Evolutionary conservation across 1,140 invertebrate species (phyloP).

Genomic region (Drosophila bifasciata): DNA sequence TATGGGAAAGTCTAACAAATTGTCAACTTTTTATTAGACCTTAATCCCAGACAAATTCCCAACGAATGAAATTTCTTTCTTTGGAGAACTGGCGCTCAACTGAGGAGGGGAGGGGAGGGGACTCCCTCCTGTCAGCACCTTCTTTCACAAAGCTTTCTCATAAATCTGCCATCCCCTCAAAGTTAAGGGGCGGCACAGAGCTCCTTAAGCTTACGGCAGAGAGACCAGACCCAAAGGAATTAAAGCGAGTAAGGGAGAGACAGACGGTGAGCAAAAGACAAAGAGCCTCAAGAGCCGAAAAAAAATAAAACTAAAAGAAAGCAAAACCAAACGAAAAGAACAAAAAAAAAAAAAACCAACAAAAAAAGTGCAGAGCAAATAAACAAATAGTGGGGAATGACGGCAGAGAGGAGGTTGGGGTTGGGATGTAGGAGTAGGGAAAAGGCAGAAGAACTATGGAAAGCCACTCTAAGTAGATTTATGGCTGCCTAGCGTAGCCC

Average conservation of each 20-base stretch:
- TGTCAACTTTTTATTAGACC: conserved; percentile 37
- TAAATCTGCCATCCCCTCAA: conserved; percentile 6
- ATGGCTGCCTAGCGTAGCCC: conserved; percentile 61
- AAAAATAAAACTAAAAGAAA: conserved; percentile 34
- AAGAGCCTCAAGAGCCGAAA: conserved; percentile 47
- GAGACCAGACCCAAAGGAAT: conserved; percentile 17
- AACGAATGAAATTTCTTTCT: not conserved
- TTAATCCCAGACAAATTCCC: conserved; percentile 28
- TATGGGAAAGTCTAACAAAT: conserved; percentile 12
- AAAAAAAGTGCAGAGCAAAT: conserved; percentile 50
- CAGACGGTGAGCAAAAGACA: conserved; percentile 42
- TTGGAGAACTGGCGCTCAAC: conserved; percentile 8
- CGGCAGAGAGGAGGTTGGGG: not conserved
- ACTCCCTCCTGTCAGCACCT: too few species aligned
- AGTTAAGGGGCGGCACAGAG: conserved; percentile 10
- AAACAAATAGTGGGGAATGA: conserved; percentile 47
- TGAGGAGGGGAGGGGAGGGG: not conserved
- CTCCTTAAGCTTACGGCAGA: conserved; percentile 31
- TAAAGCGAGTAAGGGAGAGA: conserved; percentile 3
- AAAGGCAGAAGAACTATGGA: conserved; percentile 56
- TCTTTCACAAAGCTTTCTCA: not conserved
- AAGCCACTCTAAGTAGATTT: conserved; percentile 79
- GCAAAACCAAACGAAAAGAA: conserved; percentile 10
- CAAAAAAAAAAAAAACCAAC: conserved; percentile 34
- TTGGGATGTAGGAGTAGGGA: not conserved